A percentile compares a stretch with the other conserved stretches of the same genome.
These are phyloP conservation scores for Morinoia aosen DNA, from an alignment of 2,888 invertebrate genomes.

Conservation along the genomic window DNA sequence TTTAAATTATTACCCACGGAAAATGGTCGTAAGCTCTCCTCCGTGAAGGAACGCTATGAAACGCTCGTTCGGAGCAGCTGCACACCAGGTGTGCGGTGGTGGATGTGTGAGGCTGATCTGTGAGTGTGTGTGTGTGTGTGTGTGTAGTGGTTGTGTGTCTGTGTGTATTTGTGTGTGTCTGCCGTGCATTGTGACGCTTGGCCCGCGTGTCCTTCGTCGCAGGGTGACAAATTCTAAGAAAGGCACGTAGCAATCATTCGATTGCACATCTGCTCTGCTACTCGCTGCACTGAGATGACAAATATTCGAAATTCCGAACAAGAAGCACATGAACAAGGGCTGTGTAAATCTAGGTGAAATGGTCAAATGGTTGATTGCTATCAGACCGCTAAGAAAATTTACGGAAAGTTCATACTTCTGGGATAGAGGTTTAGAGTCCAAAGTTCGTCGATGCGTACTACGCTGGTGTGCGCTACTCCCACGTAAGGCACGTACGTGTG, in stretches of 20 bases:
- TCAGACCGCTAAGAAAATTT: background rate
- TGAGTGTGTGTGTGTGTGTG: background rate
- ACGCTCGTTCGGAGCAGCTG: background rate
- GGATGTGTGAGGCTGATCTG: too few species aligned
- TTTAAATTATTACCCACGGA: background rate
- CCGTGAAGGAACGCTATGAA: background rate
- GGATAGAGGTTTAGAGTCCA: background rate
- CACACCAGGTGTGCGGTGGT: too few species aligned
- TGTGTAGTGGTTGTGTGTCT: background rate
- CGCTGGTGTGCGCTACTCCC: background rate
- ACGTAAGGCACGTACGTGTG: too few species aligned
- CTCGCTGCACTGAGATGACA: background rate
- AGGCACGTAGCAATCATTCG: background rate
- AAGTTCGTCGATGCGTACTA: background rate
- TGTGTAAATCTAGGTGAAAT: background rate
- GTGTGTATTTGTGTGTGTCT: background rate
- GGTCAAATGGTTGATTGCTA: background rate
- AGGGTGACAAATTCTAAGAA: background rate
- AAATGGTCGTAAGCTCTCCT: background rate
- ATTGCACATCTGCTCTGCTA: conserved; percentile 12
- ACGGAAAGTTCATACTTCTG: background rate
- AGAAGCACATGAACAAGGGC: background rate
- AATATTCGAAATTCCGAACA: background rate
- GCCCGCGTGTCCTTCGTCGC: background rate
- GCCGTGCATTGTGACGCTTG: background rate